A percentile compares a stretch with the other conserved stretches of the same genome.
Evolutionary conservation across 1,140 invertebrate species (phyloP).

Genomic region (Magallana gigas): DNA sequence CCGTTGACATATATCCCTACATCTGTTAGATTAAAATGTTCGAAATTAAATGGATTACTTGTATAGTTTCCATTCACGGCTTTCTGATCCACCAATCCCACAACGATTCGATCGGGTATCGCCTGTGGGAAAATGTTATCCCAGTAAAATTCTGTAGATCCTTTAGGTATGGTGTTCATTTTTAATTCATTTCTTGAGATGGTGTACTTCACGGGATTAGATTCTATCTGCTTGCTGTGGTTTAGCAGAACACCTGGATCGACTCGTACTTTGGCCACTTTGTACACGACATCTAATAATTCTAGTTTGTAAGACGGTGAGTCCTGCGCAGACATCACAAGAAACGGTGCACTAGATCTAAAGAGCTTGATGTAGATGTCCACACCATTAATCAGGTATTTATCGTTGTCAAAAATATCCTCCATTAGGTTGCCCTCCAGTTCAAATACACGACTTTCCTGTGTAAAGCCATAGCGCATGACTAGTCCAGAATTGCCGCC

Average conservation of each 20-base stretch:
- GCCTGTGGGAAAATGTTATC: slow-evolving; percentile 50
- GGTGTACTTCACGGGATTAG: slow-evolving; percentile 45
- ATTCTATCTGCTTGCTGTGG: slow-evolving; percentile 47
- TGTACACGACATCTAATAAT: slow-evolving; percentile 31
- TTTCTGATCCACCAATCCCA: slow-evolving; percentile 48
- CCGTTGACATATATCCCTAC: background rate
- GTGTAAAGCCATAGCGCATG: slow-evolving; percentile 50
- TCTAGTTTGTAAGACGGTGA: slow-evolving; percentile 46
- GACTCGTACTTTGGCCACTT: background rate
- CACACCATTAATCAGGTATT: slow-evolving; percentile 54
- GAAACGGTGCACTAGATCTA: slow-evolving; percentile 49
- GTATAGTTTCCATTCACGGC: slow-evolving; percentile 56
- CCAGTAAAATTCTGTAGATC: slow-evolving; percentile 49
- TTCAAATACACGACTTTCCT: slow-evolving; percentile 51
- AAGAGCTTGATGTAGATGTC: slow-evolving; percentile 51
- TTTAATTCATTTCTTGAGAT: slow-evolving; percentile 51
- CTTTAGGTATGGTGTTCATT: slow-evolving; percentile 48
- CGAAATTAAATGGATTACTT: slow-evolving; percentile 57
- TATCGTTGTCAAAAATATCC: slow-evolving; percentile 48
- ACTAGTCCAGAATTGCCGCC: slow-evolving; percentile 40
- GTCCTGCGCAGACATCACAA: slow-evolving; percentile 45
- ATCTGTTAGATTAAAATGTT: slow-evolving; percentile 46
- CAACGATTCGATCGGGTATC: slow-evolving; percentile 41
- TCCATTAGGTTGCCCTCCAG: slow-evolving; percentile 50
- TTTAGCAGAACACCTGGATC: slow-evolving; percentile 52